Conservation (phyloP, 2,113 vertebrate genomes). For the Tringa solitaria region DNA sequence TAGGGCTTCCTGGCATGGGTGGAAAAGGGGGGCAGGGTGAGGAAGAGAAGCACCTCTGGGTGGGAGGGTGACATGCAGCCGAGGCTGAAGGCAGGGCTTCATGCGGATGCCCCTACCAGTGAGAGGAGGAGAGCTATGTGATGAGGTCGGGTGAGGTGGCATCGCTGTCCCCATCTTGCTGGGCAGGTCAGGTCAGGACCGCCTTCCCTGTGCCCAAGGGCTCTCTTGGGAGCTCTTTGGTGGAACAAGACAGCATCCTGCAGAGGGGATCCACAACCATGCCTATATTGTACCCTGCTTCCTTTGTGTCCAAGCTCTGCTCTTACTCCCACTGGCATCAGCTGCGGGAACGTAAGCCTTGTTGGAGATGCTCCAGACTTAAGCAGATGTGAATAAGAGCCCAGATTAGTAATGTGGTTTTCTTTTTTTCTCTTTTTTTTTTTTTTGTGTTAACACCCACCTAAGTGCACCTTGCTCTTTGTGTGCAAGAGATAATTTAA, state of each 20-base stretch:
- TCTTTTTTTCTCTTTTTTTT: not conserved
- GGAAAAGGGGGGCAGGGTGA: not conserved
- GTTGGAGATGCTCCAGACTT: not conserved
- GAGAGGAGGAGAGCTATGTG: not conserved
- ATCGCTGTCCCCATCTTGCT: not conserved
- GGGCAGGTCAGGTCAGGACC: not conserved
- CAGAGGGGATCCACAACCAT: fast-evolving
- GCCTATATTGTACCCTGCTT: not conserved
- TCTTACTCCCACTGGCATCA: not conserved
- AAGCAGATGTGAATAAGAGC: not conserved
- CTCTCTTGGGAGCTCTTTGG: not conserved
- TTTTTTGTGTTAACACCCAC: not conserved
- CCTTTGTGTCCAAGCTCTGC: not conserved
- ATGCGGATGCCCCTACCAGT: fast-evolving
- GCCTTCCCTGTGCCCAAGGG: not conserved
- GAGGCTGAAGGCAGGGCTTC: not conserved
- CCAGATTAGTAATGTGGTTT: not conserved
- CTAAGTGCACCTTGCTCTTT: not conserved
- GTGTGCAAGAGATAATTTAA: not conserved
- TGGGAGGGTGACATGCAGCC: fast-evolving
- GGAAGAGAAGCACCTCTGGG: fast-evolving
- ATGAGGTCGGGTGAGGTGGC: not conserved
- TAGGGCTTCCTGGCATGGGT: not conserved
- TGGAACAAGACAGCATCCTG: fast-evolving
- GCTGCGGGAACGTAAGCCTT: not conserved